phyloP scores from a whole-genome alignment of 1,140 invertebrate species.

The Pseudoatta argentina region DNA sequence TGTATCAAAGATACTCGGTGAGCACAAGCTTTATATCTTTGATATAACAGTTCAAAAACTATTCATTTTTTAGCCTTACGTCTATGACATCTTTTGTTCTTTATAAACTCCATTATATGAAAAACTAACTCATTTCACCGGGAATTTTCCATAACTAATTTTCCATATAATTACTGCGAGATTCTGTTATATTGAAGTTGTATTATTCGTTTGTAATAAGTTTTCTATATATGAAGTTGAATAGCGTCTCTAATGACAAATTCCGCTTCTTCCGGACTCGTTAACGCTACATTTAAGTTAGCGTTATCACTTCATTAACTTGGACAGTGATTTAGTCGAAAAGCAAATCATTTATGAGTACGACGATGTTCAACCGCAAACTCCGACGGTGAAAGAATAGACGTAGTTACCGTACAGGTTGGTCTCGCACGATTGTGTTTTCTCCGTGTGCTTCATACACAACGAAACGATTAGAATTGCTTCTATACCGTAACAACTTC shows the following conservation, averaged over 20 bases:
- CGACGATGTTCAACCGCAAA: conserved; percentile 28
- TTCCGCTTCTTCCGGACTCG: not conserved
- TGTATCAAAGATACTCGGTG: too few relatives aligned
- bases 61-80: too few relatives aligned
- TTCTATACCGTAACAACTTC: conserved; percentile 24
- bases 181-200: not conserved
- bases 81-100: too few relatives aligned
- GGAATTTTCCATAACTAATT: too few relatives aligned
- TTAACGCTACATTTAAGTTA: conserved; percentile 36
- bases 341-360: conserved; percentile 20
- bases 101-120: too few relatives aligned
- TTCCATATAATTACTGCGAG: too few relatives aligned
- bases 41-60: too few relatives aligned
- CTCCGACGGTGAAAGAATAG: conserved; percentile 22
- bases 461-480: conserved; percentile 53
- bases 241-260: not conserved
- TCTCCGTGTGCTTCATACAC: not conserved
- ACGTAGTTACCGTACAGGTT: not conserved
- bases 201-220: not conserved
- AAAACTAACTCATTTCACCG: too few relatives aligned
- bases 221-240: not conserved
- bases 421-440: not conserved
- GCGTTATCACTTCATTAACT: conserved; percentile 11
- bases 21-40: too few relatives aligned
- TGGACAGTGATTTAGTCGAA: not conserved